Base-by-base conservation (phyloP, 1,140 invertebrate species). In the Trypoxylus dichotomus region DNA sequence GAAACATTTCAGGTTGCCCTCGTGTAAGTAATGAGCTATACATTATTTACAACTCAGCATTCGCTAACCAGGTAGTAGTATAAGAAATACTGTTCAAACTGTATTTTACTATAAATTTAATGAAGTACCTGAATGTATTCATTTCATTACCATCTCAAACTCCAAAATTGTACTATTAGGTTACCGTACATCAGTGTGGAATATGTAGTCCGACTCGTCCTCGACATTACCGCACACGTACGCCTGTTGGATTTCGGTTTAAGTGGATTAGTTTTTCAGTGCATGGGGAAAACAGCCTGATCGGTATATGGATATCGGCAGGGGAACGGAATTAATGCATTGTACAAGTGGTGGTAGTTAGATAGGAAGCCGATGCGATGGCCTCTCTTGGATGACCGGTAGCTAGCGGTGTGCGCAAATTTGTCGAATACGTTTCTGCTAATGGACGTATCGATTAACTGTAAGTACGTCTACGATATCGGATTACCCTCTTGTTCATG, bases 391-490 rank as follows among this genome's bases (percentile, higher is more conserved):
- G 15, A 0, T 13, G 21, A 11, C 27, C 60, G 60, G 13, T 13
- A 21, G 3, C 10, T 8, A 11, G 8, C 60, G 21, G 27, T 8
- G 60, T 29, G 60, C 32, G 32, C 60, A 68, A 68, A 68, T 68
- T 68, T 68, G 60, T 27, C 60, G 24, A 29, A 68, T 68, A 68
- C 60, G 60, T 68, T 68, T 68, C 60, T 68, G 24, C 60, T 68
- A 68, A 68, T 68, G 60, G 60, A 25, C 60, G 15, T 68, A 68
- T 68, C 60, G 60, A 68, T 68, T 68, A 68, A 68, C 60, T 24
- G 60, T 68, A 68, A 68, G 60, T 68, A 68, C 60, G 25, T 68
- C 60, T 24, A 68, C 60, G 24, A 68, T 68, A 68, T 68, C 60
- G 60, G 60, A 68, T 68, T 68, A 68, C 60, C 60, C 60, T 68